Conservation (phyloP, 2,888 invertebrate species). For the Folsomia candida region DNA sequence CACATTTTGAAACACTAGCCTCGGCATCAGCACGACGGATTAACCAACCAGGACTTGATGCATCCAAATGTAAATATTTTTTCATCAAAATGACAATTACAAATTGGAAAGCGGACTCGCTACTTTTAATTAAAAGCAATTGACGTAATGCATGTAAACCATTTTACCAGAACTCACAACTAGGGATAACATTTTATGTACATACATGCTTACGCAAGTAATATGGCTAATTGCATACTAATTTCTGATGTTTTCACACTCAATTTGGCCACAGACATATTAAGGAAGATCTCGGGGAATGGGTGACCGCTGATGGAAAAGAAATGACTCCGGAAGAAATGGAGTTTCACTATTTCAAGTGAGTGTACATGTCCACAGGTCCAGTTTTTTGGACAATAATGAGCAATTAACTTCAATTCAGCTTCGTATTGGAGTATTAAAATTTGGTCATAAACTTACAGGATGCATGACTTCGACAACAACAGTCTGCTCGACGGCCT, state of each 20-base stretch:
- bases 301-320: slow-evolving; percentile 63
- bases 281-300: slow-evolving; percentile 70
- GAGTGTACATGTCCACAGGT: no score
- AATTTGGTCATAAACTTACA: no score
- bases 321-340: slow-evolving; percentile 80
- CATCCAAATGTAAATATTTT: no score
- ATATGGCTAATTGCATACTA: background rate
- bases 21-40: background rate
- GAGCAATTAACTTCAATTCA: background rate
- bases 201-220: background rate
- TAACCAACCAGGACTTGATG: background rate
- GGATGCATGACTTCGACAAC: slow-evolving; percentile 82
- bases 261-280: slow-evolving; percentile 78
- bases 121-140: background rate
- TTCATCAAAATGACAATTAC: background rate
- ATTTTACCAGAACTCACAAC: background rate
- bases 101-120: background rate
- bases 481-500: slow-evolving; percentile 83
- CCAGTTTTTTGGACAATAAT: slow-evolving; percentile 8
- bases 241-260: background rate
- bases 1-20: background rate
- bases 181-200: background rate
- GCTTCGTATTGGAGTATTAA: no score
- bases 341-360: slow-evolving; percentile 79
- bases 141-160: background rate